Evolutionary conservation across 2,797 vertebrate genomes (phyloP).

Genomic region (Tokudaia muenninki): DNA sequence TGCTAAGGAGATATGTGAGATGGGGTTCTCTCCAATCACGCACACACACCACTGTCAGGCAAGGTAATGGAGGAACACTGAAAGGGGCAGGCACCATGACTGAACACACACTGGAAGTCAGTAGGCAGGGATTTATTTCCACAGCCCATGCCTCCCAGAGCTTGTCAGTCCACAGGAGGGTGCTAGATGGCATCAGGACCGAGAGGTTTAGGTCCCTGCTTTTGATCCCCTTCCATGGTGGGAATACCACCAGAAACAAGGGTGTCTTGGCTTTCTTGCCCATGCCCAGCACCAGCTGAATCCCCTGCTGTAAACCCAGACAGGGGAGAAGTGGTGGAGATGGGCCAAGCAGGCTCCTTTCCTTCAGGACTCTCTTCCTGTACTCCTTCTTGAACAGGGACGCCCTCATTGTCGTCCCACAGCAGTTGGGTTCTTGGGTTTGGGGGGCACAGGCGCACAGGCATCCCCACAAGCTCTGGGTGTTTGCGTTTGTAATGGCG

Average conservation of each 20-base stretch:
- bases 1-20: background rate
- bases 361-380: conserved; percentile 24
- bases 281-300: background rate
- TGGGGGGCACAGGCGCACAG: conserved; percentile 38
- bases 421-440: conserved; percentile 56
- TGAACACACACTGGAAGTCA: conserved; percentile 53
- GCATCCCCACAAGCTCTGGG: conserved; percentile 69
- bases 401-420: conserved; percentile 69
- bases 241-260: background rate
- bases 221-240: background rate
- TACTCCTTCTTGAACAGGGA: conserved; percentile 29
- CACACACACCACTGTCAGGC: background rate
- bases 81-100: background rate
- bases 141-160: conserved; percentile 44
- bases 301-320: background rate
- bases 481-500: conserved; percentile 95
- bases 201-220: background rate
- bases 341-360: conserved; percentile 16
- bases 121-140: conserved; percentile 81
- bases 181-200: conserved; percentile 7
- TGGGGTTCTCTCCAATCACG: background rate
- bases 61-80: background rate
- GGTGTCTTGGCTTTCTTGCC: background rate
- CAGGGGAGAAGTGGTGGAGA: background rate
- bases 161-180: conserved; percentile 39